These are phyloP conservation scores for Mongoloraphidia duomilia DNA, from an alignment of 2,888 invertebrate species.

Conservation along the genomic window DNA sequence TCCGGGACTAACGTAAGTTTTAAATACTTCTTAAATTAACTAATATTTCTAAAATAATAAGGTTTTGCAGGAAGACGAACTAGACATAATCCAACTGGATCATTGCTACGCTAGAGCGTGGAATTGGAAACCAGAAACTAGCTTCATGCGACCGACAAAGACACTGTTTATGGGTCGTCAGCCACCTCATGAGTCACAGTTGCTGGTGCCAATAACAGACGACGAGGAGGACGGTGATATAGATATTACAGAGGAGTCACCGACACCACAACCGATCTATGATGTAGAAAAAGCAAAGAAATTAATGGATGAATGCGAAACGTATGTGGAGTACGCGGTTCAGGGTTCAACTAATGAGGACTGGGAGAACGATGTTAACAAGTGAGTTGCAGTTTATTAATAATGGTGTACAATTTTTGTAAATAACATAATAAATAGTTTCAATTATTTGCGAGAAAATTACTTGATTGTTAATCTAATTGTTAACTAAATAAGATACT, in stretches of 20 bases:
- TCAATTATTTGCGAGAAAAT: no score
- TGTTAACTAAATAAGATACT: no score
- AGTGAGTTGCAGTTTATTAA: constrained; percentile 27
- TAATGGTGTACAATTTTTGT: no score
- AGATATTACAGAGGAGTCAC: constrained; percentile 32
- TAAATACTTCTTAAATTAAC: neutral
- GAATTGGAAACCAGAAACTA: constrained; percentile 49
- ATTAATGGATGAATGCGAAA: constrained; percentile 58
- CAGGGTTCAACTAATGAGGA: constrained; percentile 41
- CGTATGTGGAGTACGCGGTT: constrained; percentile 44
- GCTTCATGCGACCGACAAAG: constrained; percentile 42
- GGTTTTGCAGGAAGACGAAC: constrained; percentile 25
- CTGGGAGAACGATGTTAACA: constrained; percentile 55
- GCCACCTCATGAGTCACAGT: neutral
- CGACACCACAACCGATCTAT: constrained; percentile 34
- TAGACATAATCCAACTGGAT: constrained; percentile 40
- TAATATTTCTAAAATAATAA: constrained; percentile 12
- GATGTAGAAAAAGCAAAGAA: constrained; percentile 42
- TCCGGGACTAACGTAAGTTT: constrained; percentile 1
- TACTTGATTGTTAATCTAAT: no score
- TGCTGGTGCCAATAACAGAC: neutral
- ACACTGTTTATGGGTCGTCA: constrained; percentile 30
- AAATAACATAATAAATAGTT: no score
- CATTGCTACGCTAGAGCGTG: constrained; percentile 60
- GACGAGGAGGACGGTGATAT: constrained; percentile 24